phyloP scores from a whole-genome alignment of 2,888 invertebrate genomes.

The Phytoseiulus persimilis region DNA sequence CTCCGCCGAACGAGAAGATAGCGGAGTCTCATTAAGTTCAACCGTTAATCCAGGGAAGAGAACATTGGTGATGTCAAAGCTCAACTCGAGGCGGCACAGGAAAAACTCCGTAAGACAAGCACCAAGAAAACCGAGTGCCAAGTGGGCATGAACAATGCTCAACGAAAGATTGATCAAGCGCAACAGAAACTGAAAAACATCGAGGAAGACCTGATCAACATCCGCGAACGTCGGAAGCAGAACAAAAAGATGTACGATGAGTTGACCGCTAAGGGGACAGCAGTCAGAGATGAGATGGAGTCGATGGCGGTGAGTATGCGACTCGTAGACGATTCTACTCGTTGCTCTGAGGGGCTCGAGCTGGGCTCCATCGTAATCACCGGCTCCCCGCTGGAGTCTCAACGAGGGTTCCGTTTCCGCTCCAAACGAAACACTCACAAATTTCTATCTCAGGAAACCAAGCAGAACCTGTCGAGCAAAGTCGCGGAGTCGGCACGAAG shows the following conservation, averaged over 20 bases:
- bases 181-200: background rate
- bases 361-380: no score
- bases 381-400: no score
- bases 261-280: background rate
- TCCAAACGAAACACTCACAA: background rate
- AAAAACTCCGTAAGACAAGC: constrained; percentile 42
- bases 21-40: no score
- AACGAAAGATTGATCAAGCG: background rate
- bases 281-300: background rate
- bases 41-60: constrained; percentile 6
- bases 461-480: background rate
- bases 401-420: no score
- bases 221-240: constrained; percentile 14
- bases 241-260: constrained; percentile 11
- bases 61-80: constrained; percentile 40
- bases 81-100: constrained; percentile 42
- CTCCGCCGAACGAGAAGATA: no score
- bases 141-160: constrained; percentile 21
- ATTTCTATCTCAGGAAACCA: background rate
- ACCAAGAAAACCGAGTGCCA: constrained; percentile 35
- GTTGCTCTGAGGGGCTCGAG: no score
- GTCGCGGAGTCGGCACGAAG: constrained; percentile 28
- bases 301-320: background rate
- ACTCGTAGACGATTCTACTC: no score
- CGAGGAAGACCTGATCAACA: background rate